A percentile compares a stretch with the other conserved stretches of the same genome.
Conservation (phyloP, 2,113 vertebrate genomes). For the Pygoscelis antarcticus region DNA sequence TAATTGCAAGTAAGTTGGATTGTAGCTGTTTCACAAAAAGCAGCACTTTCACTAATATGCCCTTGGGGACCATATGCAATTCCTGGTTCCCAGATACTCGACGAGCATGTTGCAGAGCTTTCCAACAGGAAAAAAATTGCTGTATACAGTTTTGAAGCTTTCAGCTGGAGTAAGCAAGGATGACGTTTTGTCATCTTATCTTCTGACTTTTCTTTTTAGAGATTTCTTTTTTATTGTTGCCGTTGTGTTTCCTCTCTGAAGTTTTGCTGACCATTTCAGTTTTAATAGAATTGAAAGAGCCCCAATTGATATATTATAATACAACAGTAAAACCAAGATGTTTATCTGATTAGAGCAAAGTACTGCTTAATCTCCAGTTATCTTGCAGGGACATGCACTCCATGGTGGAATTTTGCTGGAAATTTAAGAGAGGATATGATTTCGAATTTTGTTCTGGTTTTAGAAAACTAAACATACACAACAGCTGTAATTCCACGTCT, state of each 20-base stretch:
- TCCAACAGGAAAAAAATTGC: not conserved
- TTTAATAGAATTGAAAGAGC: not conserved
- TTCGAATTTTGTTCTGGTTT: slow-evolving; percentile 21
- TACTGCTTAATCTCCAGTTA: not conserved
- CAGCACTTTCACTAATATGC: not conserved
- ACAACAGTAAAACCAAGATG: not conserved
- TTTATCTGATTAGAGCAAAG: not conserved
- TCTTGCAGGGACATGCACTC: not conserved
- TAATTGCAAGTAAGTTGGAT: not conserved
- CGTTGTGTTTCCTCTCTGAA: not conserved
- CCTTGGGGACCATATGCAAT: not conserved
- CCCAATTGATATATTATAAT: not conserved
- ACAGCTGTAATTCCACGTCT: slow-evolving; percentile 3
- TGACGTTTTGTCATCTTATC: not conserved
- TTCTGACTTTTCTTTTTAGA: not conserved
- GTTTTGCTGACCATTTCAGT: not conserved
- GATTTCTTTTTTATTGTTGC: slow-evolving; percentile 14
- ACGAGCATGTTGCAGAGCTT: not conserved
- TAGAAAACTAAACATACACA: not conserved
- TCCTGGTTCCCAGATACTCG: not conserved
- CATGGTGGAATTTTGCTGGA: not conserved
- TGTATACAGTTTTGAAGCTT: not conserved
- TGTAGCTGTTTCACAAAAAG: slow-evolving; percentile 1
- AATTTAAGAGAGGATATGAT: not conserved
- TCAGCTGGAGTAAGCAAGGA: not conserved